These are phyloP conservation scores for Hirtodrosophila alboralis DNA, from an alignment of 2,888 invertebrate genomes.

Conservation along the genomic window DNA sequence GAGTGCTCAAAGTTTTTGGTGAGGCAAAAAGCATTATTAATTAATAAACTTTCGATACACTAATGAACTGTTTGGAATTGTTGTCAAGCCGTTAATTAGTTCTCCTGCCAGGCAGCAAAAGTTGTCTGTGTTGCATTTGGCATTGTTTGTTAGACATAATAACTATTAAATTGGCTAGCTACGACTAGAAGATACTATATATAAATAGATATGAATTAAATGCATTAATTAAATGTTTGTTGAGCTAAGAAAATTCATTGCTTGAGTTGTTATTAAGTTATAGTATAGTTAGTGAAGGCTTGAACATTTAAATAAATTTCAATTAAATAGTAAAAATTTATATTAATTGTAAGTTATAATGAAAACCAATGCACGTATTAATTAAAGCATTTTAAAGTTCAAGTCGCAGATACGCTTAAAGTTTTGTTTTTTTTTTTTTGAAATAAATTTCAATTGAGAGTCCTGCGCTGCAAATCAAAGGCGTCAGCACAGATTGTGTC, in stretches of 20 bases:
- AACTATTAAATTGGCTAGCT: neutral
- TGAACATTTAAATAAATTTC: too few relatives aligned
- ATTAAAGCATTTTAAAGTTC: too few relatives aligned
- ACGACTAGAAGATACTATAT: neutral
- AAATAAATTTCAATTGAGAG: conserved; percentile 47
- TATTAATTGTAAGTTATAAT: too few relatives aligned
- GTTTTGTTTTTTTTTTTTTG: too few relatives aligned
- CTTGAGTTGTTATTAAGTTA: too few relatives aligned
- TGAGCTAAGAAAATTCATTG: too few relatives aligned
- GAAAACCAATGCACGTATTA: too few relatives aligned
- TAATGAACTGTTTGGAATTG: conserved; percentile 28
- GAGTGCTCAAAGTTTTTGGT: conserved; percentile 22
- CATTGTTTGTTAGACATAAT: neutral
- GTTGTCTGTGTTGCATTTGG: conserved; percentile 13
- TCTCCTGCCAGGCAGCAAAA: conserved; percentile 11
- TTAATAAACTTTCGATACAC: conserved; percentile 47
- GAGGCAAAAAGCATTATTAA: conserved; percentile 28
- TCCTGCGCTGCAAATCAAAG: conserved; percentile 9
- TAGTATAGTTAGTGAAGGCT: too few relatives aligned
- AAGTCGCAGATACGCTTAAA: too few relatives aligned
- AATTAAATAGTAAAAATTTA: too few relatives aligned
- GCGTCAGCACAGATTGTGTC: neutral
- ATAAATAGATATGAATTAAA: too few relatives aligned
- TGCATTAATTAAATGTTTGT: too few relatives aligned
- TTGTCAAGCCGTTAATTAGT: conserved; percentile 27